These are phyloP conservation scores for Aurelia sp. DNA, from an alignment of 30 jellyfish, hydroid and myxozoan species.

Conservation along the genomic window DNA sequence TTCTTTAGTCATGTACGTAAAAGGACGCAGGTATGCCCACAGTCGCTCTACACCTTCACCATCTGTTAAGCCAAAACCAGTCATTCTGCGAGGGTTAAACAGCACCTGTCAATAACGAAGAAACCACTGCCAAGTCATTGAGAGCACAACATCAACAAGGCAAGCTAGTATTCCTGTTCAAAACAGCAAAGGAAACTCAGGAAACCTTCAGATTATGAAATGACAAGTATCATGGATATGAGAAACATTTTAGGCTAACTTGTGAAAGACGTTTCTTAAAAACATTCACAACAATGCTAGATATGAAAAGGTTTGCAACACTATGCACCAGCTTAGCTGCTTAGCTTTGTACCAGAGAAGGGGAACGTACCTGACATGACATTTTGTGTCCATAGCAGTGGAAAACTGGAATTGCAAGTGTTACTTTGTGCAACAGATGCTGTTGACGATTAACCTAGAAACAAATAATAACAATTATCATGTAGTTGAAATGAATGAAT, in stretches of 20 bases:
- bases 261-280: too few species aligned
- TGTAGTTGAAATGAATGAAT: too few species aligned
- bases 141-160: too few species aligned
- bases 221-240: too few species aligned
- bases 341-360: background rate
- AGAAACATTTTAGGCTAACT: too few species aligned
- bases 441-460: constrained; percentile 12
- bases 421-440: constrained; percentile 19
- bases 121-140: too few species aligned
- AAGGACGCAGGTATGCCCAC: constrained; percentile 38
- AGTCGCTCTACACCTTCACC: constrained; percentile 55
- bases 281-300: too few species aligned
- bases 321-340: background rate
- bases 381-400: constrained; percentile 39
- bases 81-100: constrained; percentile 19
- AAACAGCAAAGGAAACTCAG: too few species aligned
- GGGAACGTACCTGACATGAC: constrained; percentile 14
- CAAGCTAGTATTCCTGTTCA: too few species aligned
- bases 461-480: background rate
- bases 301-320: too few species aligned
- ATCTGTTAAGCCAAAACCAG: constrained; percentile 36
- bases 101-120: background rate
- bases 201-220: too few species aligned
- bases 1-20: constrained; percentile 28
- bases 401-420: constrained; percentile 20